Base-by-base conservation (phyloP, 1,140 invertebrate genomes). In the Cydia fagiglandana region DNA sequence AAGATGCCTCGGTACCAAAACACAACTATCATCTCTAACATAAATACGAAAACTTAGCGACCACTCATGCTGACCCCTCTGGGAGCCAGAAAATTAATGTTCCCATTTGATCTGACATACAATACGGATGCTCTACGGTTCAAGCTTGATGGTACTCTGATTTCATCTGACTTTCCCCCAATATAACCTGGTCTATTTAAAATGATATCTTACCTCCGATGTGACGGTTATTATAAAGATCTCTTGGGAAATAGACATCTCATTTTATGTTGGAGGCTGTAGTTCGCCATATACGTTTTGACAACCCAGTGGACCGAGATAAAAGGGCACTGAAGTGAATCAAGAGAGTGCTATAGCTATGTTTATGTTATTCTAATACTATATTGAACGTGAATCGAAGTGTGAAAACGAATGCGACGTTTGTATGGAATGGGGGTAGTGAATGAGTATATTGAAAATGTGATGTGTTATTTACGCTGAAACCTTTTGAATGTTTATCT, bases 251-350 rank as follows among this genome's bases (percentile, higher is more conserved):
- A 17, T 4, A 4, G 34, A 70, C 66, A 70, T 34, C 30, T 70
- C 66, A 70, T 17, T 70, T 70, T 70, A 70, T 38, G 34, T 38
- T 70, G 34, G 66, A 38, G 4, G 66, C 34, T 45, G 30, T 70
- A 70, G 66, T 70, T 70, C 45, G 66, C 66, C 66, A 70, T 70
- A 70, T 70, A 70, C 66, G 66, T 70, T 70, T 70, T 70, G 66
- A 70, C 66, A 70, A 70, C 66, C 34, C 66, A 70, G 66, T 70
- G 66, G 66, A 70, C 66, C 66, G 66, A 70, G 34, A 38, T 70
- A 38, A 41, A 38, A 70, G 30, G 56, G 66, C 66, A 38, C 34
- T 38, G 66, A 41, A 70, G 66, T 70, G 66, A 38, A 70, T 70
- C 30, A 61, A 61, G 17, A 70, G n/a, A n/a, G 15, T 70, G n/a